These are phyloP conservation scores for Chrysolophus pictus DNA, from an alignment of 2,797 vertebrate genomes.

Conservation along the genomic window DNA sequence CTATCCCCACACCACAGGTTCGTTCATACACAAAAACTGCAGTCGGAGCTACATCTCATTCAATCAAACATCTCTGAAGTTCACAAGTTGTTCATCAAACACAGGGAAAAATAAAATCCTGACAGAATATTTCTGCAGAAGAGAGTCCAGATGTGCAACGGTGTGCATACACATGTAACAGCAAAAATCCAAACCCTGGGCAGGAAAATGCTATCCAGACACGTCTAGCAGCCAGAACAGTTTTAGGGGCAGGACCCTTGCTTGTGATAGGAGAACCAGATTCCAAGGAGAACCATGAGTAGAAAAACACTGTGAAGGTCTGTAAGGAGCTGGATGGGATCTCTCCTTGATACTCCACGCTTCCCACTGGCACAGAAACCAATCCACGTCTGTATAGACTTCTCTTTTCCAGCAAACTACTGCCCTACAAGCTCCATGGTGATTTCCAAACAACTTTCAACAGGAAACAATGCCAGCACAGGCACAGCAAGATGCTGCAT, in stretches of 20 bases:
- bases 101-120: background rate
- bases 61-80: background rate
- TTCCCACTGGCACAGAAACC: too few relatives aligned
- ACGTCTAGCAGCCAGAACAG: fast-evolving
- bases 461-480: too few relatives aligned
- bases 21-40: background rate
- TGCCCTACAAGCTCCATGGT: too few relatives aligned
- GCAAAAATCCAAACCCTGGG: background rate
- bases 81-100: background rate
- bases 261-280: too few relatives aligned
- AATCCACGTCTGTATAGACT: too few relatives aligned
- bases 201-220: background rate
- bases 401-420: too few relatives aligned
- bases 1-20: background rate
- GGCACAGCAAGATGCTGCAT: background rate
- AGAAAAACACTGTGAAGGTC: too few relatives aligned
- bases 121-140: background rate
- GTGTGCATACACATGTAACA: fast-evolving
- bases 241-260: too few relatives aligned
- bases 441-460: too few relatives aligned
- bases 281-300: too few relatives aligned
- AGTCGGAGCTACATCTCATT: background rate
- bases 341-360: too few relatives aligned
- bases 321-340: too few relatives aligned
- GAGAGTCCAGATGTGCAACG: background rate